These are phyloP conservation scores for Sylvicapra grimmia DNA, from an alignment of 2,113 vertebrate species.

Conservation along the genomic window DNA sequence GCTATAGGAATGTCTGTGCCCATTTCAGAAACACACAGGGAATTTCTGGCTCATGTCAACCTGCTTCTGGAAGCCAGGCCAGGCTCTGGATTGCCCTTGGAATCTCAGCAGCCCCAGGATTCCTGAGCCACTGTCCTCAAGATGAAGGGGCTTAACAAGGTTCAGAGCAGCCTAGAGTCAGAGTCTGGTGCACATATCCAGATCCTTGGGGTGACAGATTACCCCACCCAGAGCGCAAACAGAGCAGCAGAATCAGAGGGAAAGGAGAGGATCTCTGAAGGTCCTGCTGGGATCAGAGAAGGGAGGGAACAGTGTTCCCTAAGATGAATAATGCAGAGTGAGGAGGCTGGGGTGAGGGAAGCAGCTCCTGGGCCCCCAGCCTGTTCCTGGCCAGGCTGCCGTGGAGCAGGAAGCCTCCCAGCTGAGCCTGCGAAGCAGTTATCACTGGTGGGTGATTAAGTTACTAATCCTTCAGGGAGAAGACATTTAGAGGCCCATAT, in stretches of 20 bases:
- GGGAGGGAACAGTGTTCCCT: slow-evolving; percentile 67
- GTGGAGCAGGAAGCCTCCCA: slow-evolving; percentile 78
- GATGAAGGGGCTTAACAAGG: neutral
- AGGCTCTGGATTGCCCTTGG: neutral
- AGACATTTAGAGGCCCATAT: slow-evolving; percentile 87
- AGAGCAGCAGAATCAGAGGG: neutral
- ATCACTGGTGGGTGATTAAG: slow-evolving; percentile 89
- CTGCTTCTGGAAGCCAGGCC: neutral
- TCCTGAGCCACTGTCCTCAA: neutral
- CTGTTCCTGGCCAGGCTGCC: slow-evolving; percentile 72
- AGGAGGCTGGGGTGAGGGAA: slow-evolving; percentile 67
- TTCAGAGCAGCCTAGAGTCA: neutral
- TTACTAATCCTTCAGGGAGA: slow-evolving; percentile 89
- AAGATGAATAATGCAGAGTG: slow-evolving; percentile 76
- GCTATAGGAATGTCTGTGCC: neutral
- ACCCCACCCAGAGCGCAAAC: neutral
- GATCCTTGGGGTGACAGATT: neutral
- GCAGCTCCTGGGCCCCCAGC: slow-evolving; percentile 68
- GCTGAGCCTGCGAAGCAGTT: slow-evolving; percentile 86
- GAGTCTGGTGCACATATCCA: neutral
- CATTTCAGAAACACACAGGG: accelerated
- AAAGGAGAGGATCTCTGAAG: slow-evolving; percentile 67
- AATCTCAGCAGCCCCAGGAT: neutral
- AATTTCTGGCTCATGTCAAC: neutral
- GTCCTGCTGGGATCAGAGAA: slow-evolving; percentile 68